Conservation (phyloP, 2,797 vertebrate genomes). For the Echeneis naucrates region DNA sequence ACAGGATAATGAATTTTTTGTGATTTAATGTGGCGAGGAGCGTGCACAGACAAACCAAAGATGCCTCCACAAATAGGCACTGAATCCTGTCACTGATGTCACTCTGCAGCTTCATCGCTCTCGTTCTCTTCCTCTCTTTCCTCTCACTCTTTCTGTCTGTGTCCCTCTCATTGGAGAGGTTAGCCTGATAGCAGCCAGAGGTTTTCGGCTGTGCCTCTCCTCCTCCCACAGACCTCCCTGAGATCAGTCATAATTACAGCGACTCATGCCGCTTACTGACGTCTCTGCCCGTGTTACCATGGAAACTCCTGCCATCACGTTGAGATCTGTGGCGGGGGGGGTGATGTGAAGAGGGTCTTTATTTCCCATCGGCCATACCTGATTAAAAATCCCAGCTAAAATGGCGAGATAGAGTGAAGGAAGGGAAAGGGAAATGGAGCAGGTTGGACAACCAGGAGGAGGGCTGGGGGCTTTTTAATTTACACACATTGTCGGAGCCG, state of each 20-base stretch:
- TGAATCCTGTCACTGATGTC: slow-evolving; percentile 15
- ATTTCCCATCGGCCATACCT: slow-evolving; percentile 77
- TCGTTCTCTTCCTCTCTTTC: not conserved
- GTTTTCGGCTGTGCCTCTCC: slow-evolving; percentile 35
- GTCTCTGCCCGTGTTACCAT: slow-evolving; percentile 64
- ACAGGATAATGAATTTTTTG: not conserved
- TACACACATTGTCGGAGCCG: slow-evolving; percentile 56
- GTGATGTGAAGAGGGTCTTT: slow-evolving; percentile 71
- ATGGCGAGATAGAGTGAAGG: too few species aligned
- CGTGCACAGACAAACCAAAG: not conserved
- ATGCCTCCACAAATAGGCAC: not conserved
- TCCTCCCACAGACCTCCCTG: slow-evolving; percentile 49
- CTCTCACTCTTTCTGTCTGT: not conserved
- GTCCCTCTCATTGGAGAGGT: slow-evolving; percentile 25
- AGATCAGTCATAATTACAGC: slow-evolving; percentile 80
- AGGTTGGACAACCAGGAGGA: too few species aligned
- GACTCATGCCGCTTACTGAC: slow-evolving; percentile 53
- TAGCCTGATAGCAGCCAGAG: slow-evolving; percentile 53
- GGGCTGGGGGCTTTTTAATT: slow-evolving; percentile 50
- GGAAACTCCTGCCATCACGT: slow-evolving; percentile 67
- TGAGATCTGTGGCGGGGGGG: slow-evolving; percentile 51
- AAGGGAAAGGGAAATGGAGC: not conserved
- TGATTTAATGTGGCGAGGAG: not conserved
- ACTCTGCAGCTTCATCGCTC: not conserved
- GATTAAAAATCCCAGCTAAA: slow-evolving; percentile 69